These are phyloP conservation scores for Bergia sp. DNA, from an alignment of 92 coral and sea anemone species.

Conservation along the genomic window DNA sequence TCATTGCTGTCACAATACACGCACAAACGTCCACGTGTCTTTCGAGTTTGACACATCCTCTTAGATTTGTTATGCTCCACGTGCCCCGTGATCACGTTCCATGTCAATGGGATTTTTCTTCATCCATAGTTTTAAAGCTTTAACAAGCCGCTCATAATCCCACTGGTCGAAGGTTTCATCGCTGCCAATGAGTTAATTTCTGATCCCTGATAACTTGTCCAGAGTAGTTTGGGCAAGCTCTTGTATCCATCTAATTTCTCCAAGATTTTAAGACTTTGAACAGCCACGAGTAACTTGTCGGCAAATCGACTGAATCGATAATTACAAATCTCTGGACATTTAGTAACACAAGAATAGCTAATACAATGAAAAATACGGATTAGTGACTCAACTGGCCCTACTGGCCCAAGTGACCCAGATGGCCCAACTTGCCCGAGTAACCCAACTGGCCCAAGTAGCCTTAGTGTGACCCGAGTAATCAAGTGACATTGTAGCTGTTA, in stretches of 20 bases:
- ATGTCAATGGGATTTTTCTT: constrained; percentile 1
- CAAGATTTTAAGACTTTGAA: neutral
- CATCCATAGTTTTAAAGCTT: neutral
- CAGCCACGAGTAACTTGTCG: neutral
- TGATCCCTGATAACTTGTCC: neutral
- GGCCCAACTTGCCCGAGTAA: no score
- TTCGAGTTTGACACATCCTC: neutral
- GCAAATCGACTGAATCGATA: neutral
- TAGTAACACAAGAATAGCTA: no score
- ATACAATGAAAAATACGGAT: no score
- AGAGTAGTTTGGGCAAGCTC: constrained; percentile 4
- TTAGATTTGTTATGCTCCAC: neutral
- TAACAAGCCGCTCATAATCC: neutral
- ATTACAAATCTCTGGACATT: no score
- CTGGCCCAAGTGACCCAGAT: no score
- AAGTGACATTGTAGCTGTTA: no score
- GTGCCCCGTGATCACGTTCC: neutral
- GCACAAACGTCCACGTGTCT: neutral
- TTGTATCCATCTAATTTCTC: neutral
- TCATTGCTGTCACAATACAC: neutral
- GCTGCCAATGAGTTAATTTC: neutral
- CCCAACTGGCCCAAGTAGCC: no score
- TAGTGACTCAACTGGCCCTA: no score
- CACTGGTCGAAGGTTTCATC: neutral
- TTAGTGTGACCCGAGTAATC: no score